These are phyloP conservation scores for Habrosyne pyritoides DNA, from an alignment of 2,888 invertebrate species.

Conservation along the genomic window DNA sequence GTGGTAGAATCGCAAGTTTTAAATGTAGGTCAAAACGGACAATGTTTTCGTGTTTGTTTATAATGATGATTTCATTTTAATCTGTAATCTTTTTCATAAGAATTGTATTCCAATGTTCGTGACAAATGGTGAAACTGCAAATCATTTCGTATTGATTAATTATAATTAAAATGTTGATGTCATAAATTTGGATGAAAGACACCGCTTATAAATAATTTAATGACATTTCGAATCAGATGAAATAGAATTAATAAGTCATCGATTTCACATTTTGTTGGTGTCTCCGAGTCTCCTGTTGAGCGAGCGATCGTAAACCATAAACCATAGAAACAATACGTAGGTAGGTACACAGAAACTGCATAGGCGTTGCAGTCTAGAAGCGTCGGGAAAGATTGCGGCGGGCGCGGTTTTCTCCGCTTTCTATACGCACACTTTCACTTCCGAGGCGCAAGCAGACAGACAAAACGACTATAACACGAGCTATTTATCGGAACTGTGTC, in stretches of 20 bases:
- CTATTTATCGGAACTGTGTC: slow-evolving; percentile 50
- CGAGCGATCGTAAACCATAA: slow-evolving; percentile 23
- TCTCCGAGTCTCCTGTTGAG: background rate
- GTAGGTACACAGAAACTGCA: slow-evolving; percentile 35
- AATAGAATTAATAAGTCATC: slow-evolving; percentile 3
- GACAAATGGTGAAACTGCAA: background rate
- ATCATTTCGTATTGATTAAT: background rate
- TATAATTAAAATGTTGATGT: background rate
- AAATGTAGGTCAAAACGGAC: slow-evolving; percentile 40
- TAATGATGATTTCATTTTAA: slow-evolving; percentile 54
- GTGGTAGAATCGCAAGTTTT: slow-evolving; percentile 26
- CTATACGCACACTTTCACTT: slow-evolving; percentile 69
- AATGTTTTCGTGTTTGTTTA: slow-evolving; percentile 47
- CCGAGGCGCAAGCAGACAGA: slow-evolving; percentile 50
- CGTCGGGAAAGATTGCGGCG: slow-evolving; percentile 45
- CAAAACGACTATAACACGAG: slow-evolving; percentile 51
- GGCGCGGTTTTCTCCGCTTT: slow-evolving; percentile 60
- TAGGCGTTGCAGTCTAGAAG: slow-evolving; percentile 51
- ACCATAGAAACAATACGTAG: slow-evolving; percentile 22
- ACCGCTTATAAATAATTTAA: slow-evolving; percentile 9
- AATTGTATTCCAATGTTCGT: slow-evolving; percentile 5
- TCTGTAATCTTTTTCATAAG: slow-evolving; percentile 10
- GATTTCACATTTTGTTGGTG: slow-evolving; percentile 5
- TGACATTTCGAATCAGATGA: background rate
- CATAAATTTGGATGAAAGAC: slow-evolving; percentile 2